Evolutionary conservation across 2,113 vertebrate species (phyloP), one percentile per base, ranked within the genome.

Genomic region (Nansenia antarctica): DNA sequence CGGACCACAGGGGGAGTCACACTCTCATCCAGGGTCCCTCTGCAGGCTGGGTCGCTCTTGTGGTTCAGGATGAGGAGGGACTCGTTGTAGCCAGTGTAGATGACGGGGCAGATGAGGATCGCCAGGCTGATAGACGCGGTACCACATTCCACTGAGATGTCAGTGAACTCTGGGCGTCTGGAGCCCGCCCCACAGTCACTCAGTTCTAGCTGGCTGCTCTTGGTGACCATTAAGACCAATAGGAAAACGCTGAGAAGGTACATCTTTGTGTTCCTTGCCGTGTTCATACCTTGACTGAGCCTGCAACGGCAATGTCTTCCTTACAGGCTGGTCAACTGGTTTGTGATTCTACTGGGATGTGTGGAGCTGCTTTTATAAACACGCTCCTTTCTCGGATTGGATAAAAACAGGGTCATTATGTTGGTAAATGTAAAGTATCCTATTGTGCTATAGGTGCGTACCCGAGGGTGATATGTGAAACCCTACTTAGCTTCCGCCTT

Each of bases 31-130:
- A 91, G 65, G 45, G 57, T 84, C 5, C 89, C 92, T 58, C 30
- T 65, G 47, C 92, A 94, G 1, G 1, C 11, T 0, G 79, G 24
- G 9, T 68, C 49, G 58, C 69, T 3, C 31, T 74, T 81, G 15
- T 79, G 22, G 79, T 93, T 94, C 72, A 92, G 83, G 42, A 86
- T 83, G 69, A 94, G 77, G 0, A 87, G 84, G 2, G 81, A 84
- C 70, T 93, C 91, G 22, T 93, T 93, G 80, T 91, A 93, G 71
- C 92, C 91, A 2, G 81, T 83, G 67, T 85, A 92, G 60, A 90
- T 69, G 47, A 91, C 83, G 0, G 91, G 91, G 72, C 92, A 94
- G 35, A 91, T 67, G 15, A 89, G 47, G 52, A 94, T 74, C 0
- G 77, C 84, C 65, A 94, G 67, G 4, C 37, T 45, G 49, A 93